Evolutionary conservation across 92 coral and sea anemone genomes (phyloP).

Genomic region (Isaurus tuberculatus): DNA sequence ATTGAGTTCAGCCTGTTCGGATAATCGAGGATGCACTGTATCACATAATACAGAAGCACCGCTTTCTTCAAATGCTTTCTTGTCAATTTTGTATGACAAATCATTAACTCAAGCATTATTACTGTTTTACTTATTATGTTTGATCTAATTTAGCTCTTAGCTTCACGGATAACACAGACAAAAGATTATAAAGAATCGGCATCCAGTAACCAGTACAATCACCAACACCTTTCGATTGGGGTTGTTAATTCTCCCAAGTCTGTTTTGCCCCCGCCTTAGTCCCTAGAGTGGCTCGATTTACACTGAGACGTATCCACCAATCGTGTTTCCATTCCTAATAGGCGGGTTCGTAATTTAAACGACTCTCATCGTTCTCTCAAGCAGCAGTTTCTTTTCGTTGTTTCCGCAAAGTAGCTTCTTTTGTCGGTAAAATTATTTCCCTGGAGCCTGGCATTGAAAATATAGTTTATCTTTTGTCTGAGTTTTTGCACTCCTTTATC

Average conservation of each 20-base stretch:
- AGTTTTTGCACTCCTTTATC: constrained; percentile 39
- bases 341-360: neutral
- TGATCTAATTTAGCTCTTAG: no score
- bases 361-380: constrained; percentile 24
- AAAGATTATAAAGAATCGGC: no score
- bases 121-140: no score
- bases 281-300: constrained; percentile 13
- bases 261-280: constrained; percentile 42
- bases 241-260: constrained; percentile 33
- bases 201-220: no score
- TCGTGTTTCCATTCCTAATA: constrained; percentile 12
- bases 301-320: neutral
- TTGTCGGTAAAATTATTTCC: constrained; percentile 37
- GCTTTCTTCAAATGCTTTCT: no score
- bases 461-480: constrained; percentile 43
- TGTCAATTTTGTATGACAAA: no score
- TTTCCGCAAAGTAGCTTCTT: constrained; percentile 40
- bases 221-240: no score
- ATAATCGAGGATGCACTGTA: no score
- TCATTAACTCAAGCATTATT: no score
- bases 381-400: constrained; percentile 24
- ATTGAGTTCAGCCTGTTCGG: no score
- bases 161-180: no score
- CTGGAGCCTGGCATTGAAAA: constrained; percentile 41
- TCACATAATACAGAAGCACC: no score